These are phyloP conservation scores for Antheraea yamamai DNA, from an alignment of 2,888 invertebrate genomes.

Conservation along the genomic window DNA sequence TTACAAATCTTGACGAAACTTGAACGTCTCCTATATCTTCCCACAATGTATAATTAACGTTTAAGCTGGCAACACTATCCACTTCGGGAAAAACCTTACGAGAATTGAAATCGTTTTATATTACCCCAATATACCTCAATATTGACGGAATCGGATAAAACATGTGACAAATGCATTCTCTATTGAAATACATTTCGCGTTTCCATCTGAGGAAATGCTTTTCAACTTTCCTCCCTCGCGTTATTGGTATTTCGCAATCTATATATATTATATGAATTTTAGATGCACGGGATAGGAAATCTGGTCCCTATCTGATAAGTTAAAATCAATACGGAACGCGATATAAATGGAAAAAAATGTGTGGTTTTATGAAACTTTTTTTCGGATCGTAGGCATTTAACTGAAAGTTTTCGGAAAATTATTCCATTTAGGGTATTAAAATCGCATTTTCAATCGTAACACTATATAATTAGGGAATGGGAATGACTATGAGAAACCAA, in stretches of 20 bases:
- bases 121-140: no score
- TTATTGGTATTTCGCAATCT: slow-evolving; percentile 9
- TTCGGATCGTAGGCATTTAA: no score
- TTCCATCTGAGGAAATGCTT: slow-evolving; percentile 12
- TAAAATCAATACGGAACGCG: neutral
- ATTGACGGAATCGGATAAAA: neutral
- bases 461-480: no score
- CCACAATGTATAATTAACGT: neutral
- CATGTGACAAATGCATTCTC: slow-evolving; percentile 13
- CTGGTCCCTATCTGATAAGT: neutral
- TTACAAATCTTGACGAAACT: no score
- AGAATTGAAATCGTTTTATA: neutral
- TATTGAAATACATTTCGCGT: slow-evolving; percentile 6
- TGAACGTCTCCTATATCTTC: no score
- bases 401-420: no score
- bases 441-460: no score
- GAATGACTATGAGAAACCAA: no score
- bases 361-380: no score
- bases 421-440: no score
- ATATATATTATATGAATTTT: neutral
- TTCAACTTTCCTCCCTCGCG: slow-evolving; percentile 3
- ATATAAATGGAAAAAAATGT: neutral
- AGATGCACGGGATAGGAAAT: neutral
- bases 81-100: neutral
- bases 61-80: neutral